Base-by-base conservation (phyloP, 2,113 vertebrate species). In the Xiphophorus hellerii region DNA sequence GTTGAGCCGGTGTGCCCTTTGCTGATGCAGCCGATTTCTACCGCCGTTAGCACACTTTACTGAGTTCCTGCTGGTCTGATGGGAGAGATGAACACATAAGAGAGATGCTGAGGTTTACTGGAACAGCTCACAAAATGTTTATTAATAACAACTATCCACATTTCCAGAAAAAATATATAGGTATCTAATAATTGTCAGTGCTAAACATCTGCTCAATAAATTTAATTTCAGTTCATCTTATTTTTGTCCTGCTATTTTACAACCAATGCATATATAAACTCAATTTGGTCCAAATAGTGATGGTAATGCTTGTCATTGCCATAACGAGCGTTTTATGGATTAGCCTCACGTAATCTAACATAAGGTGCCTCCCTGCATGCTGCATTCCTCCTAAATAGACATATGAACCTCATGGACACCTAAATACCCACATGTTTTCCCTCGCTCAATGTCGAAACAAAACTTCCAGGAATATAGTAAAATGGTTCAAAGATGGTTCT, bases 1-100 rank as follows among this genome's bases (percentile, higher is more conserved):
- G 28, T 68, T 35, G 69, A 83, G 78, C 58, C 65, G 27, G 51
- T n/a, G 60, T 63, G 70, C 30, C 81, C 22, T 58, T 61, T 31
- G 69, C 83, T 28, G 76, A 78, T 68, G 10, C 87, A 80, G 84
- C 85, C 86, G 74, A 83, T 80, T 84, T 84, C 70, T 31, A n/a
- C 69, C 63, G 69, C 62, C 29, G 71, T 66, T 74, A 83, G 76
- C 77, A 82, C n/a, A 66, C 42, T 68, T 80, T 67, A 27, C 25
- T 48, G 78, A 67, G 74, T 66, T 80, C 73, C 68, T 4, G 61
- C 60, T 76, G 66, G 76, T 77, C 72, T 75, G 60, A 61, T 39
- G 20, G 70, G 54, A 61, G 25, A 35, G 31, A 62, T 28, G 30
- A 62, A 73, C 20, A 29, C 39, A 48, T 28, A 14, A 13, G 15